Evolutionary conservation across 2,888 invertebrate species (phyloP).

Genomic region (Drosophila phalerata): DNA sequence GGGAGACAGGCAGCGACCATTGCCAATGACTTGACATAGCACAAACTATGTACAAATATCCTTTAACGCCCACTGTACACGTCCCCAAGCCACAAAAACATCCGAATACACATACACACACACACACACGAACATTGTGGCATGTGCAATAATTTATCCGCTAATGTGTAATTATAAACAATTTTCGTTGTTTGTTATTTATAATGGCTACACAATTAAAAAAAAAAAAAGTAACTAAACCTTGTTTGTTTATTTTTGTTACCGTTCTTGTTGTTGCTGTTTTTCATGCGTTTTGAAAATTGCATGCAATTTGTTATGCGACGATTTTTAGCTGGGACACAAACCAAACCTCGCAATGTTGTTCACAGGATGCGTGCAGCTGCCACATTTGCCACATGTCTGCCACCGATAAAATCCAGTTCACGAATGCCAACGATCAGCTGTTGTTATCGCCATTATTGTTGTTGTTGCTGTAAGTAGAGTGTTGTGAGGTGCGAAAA

Average conservation of each 20-base stretch:
- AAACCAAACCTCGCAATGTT: background rate
- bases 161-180: conserved; percentile 79
- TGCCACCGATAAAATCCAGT: conserved; percentile 21
- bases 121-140: conserved; percentile 22
- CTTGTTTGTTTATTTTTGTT: conserved; percentile 41
- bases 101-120: conserved; percentile 2
- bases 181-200: conserved; percentile 67
- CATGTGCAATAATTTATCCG: conserved; percentile 69
- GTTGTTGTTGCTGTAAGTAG: conserved; percentile 14
- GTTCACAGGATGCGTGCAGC: conserved; percentile 46
- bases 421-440: conserved; percentile 41
- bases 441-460: conserved; percentile 15
- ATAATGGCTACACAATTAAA: conserved; percentile 47
- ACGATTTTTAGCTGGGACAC: conserved; percentile 28
- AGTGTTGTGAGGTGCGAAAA: conserved; percentile 61
- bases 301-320: conserved; percentile 50
- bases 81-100: conserved; percentile 19
- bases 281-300: conserved; percentile 40
- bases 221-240: conserved; percentile 28
- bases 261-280: conserved; percentile 36
- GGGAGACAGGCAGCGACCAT: conserved; percentile 17
- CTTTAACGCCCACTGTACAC: background rate
- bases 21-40: conserved; percentile 36
- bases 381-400: conserved; percentile 64
- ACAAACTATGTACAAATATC: conserved; percentile 32